phyloP scores from a whole-genome alignment of 2,797 vertebrate species.

The Cryptoprocta ferox region DNA sequence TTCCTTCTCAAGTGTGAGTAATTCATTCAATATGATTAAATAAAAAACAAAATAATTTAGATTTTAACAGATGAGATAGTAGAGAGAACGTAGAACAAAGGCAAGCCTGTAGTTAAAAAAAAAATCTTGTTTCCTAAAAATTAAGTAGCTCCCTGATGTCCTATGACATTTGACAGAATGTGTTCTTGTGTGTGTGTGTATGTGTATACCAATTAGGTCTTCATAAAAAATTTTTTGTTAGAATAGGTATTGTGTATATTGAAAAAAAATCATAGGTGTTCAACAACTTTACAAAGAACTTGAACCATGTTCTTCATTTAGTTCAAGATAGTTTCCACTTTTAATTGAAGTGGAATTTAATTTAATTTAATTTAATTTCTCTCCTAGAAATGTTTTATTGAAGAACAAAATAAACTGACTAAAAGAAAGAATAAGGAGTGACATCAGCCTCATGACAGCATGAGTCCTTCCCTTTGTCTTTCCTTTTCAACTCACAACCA shows the following conservation, averaged over 20 bases:
- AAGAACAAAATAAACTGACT: background rate
- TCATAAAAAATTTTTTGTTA: background rate
- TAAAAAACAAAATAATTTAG: background rate
- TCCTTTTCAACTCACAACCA: background rate
- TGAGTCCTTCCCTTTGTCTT: no score
- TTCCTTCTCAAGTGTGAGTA: background rate
- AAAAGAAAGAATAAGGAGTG: background rate
- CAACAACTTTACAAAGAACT: background rate
- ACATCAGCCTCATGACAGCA: no score
- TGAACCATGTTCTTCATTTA: background rate
- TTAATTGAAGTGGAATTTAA: no score
- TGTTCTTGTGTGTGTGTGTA: background rate
- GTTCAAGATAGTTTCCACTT: background rate
- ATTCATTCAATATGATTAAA: background rate
- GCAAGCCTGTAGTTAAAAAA: background rate
- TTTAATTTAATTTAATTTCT: no score
- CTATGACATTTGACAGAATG: background rate
- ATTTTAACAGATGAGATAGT: background rate
- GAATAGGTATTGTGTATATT: background rate
- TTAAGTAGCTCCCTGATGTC: background rate
- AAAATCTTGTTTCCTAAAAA: background rate
- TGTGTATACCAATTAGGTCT: background rate
- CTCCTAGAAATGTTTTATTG: background rate
- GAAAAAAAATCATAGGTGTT: background rate
- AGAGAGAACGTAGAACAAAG: background rate